Percentiles rank a stretch among this genome's conserved stretches.
Evolutionary conservation across 1,140 invertebrate genomes (phyloP).

Genomic region (Odontomachus brunneus): DNA sequence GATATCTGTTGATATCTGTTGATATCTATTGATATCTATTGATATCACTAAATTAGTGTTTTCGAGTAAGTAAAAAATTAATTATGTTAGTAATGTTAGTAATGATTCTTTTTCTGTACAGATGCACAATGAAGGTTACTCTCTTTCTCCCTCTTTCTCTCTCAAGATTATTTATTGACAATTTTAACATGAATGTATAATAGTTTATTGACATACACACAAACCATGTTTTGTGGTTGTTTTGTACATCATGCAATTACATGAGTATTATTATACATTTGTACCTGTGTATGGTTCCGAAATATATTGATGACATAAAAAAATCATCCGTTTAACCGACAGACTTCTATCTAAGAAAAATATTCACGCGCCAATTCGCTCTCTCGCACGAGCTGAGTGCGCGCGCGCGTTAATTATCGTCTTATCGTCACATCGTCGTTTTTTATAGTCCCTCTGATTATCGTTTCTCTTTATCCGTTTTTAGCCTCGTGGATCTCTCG

Average conservation of each 20-base stretch:
- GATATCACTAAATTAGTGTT: too few relatives aligned
- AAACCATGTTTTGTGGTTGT: conserved; percentile 57
- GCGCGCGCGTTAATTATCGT: not conserved
- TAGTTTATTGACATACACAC: conserved; percentile 60
- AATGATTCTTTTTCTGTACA: too few relatives aligned
- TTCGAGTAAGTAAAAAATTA: too few relatives aligned
- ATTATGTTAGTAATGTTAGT: too few relatives aligned
- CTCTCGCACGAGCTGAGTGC: too few relatives aligned
- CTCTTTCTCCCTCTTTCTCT: not conserved
- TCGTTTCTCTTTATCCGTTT: not conserved
- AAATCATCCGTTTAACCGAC: conserved; percentile 61
- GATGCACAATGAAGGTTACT: not conserved
- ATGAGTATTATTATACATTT: conserved; percentile 41
- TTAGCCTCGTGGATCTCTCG: not conserved
- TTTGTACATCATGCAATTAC: conserved; percentile 59
- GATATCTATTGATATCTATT: too few relatives aligned
- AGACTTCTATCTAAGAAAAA: conserved; percentile 51
- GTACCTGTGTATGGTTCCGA: conserved; percentile 47
- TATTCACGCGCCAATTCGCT: conserved; percentile 17
- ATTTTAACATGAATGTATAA: conserved; percentile 61
- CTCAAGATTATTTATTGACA: conserved; percentile 65
- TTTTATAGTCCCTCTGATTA: not conserved
- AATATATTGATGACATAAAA: conserved; percentile 59
- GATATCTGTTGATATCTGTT: too few relatives aligned
- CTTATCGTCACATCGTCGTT: not conserved